Evolutionary conservation across 2,113 vertebrate genomes (phyloP).

Genomic region (Leucopsar rothschildi): DNA sequence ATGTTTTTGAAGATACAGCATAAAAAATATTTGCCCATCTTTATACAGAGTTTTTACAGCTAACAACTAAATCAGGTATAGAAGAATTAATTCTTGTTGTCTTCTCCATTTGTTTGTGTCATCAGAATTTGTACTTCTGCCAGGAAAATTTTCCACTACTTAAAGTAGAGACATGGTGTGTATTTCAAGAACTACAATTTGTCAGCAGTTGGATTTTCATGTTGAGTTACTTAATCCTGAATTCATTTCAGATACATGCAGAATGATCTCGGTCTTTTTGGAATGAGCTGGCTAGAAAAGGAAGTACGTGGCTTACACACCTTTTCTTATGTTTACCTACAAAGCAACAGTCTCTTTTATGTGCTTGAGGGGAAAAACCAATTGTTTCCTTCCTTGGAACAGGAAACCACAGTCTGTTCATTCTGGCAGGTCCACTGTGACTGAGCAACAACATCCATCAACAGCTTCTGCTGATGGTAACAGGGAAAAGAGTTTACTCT

Average conservation of each 20-base stretch:
- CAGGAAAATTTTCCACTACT: background rate
- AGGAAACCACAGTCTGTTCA: conserved; percentile 39
- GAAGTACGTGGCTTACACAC: background rate
- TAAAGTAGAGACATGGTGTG: background rate
- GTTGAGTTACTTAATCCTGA: background rate
- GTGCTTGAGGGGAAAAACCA: background rate
- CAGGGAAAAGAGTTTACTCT: background rate
- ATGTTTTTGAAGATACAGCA: background rate
- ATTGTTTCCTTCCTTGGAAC: conserved; percentile 30
- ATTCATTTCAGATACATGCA: background rate
- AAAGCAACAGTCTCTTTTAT: background rate
- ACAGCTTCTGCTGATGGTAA: background rate
- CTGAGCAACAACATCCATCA: background rate
- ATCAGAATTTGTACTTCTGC: background rate
- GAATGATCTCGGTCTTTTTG: background rate
- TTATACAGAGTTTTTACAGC: background rate
- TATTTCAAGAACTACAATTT: background rate
- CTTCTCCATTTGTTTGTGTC: background rate
- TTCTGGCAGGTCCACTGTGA: background rate
- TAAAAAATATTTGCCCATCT: background rate
- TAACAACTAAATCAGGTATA: background rate
- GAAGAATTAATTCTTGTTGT: background rate
- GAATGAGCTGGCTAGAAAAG: background rate
- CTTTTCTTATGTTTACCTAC: conserved; percentile 8
- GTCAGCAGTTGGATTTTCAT: background rate